Evolutionary conservation across 1,140 invertebrate species (phyloP), one percentile per base, ranked within the genome.

Genomic region (Diachasma alloeum): DNA sequence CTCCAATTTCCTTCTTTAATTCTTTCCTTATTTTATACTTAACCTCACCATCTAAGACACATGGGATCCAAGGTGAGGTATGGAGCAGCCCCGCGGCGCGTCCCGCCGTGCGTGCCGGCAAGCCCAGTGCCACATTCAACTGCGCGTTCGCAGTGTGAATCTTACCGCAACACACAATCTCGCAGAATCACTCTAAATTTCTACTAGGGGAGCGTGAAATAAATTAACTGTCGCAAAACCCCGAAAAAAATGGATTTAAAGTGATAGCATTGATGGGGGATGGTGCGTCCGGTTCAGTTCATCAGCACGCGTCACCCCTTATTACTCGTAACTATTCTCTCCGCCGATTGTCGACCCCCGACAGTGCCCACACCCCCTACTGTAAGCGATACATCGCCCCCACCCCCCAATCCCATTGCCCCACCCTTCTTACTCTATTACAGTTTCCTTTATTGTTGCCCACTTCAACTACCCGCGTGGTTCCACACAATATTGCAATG

Each of bases 261-360:
- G 80, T 76, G 80, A 77, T 79, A 75, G 74, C 79, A 80, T 77
- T 73, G 76, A 80, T 74, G 77, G 63, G 77, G 67, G 59, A 67
- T 78, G 6, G 4, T 17, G 86, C 83, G 88, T 88, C 86, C 85
- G 85, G 84, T 81, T 80, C 84, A 80, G 83, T 81, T 86, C 84
- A 87, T 87, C 85, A 83, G 79, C 83, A 83, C 83, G 83, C 85
- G 85, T 87, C 83, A 82, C 82, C 83, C 83, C 81, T 77, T 83
- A 87, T 86, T 85, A 87, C 80, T 82, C 79, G 83, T 87, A 88
- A 87, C 86, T 86, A 83, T 84, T 83, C 86, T 86, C 87, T 87
- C 85, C 85, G 83, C 83, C 84, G 81, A 81, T 73, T 67, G 37
- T 44, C 22, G 17, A 72, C n/a, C 66, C 56, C 74, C 82, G 67